These are phyloP conservation scores for Clarias magur DNA, from an alignment of 2,113 vertebrate genomes.

Conservation along the genomic window DNA sequence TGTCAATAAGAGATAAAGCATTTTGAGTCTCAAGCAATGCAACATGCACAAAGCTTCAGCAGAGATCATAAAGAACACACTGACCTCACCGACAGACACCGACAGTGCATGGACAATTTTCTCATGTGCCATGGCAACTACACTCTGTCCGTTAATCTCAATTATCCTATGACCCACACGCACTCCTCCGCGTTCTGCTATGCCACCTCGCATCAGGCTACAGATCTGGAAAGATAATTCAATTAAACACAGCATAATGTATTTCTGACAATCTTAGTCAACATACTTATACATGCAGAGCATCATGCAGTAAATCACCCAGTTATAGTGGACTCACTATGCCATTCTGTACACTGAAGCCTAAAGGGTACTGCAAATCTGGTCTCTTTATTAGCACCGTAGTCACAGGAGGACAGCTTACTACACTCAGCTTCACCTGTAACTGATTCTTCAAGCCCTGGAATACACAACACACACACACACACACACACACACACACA, in stretches of 20 bases:
- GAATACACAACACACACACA: not conserved
- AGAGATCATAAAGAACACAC: slow-evolving; percentile 27
- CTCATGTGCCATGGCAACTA: slow-evolving; percentile 96
- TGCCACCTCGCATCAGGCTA: slow-evolving; percentile 97
- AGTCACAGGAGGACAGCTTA: slow-evolving; percentile 96
- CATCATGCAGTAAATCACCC: not conserved
- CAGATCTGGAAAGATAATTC: slow-evolving; percentile 81
- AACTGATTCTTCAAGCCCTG: slow-evolving; percentile 94
- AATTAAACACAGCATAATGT: not conserved
- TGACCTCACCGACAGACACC: slow-evolving; percentile 96
- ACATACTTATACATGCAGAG: not conserved
- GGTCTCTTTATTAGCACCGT: slow-evolving; percentile 96
- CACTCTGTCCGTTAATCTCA: slow-evolving; percentile 97
- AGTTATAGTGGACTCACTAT: slow-evolving; percentile 82
- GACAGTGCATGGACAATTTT: slow-evolving; percentile 98
- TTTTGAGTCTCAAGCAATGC: not conserved
- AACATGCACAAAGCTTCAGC: not conserved
- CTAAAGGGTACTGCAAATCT: slow-evolving; percentile 95
- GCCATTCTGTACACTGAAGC: slow-evolving; percentile 98
- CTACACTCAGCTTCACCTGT: slow-evolving; percentile 92
- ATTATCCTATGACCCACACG: slow-evolving; percentile 96
- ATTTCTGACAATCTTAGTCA: not conserved
- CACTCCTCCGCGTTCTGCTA: slow-evolving; percentile 94
- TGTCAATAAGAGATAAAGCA: slow-evolving; percentile 60
- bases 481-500: not conserved